A percentile compares a stretch with the other conserved stretches of the same genome.
Conservation (phyloP, 2,797 vertebrate species). For the Parambassis ranga region DNA sequence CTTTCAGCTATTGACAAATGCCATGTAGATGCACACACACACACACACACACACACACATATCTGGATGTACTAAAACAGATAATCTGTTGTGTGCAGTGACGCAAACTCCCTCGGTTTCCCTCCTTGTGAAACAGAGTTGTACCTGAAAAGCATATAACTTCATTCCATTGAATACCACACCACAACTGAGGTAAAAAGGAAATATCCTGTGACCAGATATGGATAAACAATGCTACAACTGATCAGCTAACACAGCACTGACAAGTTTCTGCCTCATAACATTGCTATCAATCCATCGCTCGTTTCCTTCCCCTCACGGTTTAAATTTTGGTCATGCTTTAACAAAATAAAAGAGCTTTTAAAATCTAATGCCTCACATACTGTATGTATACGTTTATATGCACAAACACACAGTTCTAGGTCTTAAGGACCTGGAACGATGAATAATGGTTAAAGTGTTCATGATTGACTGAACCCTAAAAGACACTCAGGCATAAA, state of each 20-base stretch:
- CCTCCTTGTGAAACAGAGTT: constrained; percentile 39
- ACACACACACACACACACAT: constrained; percentile 60
- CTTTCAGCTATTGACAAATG: constrained; percentile 60
- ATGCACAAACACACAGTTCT: constrained; percentile 76
- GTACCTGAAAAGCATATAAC: constrained; percentile 66
- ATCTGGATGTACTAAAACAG: constrained; percentile 44
- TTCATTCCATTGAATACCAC: constrained; percentile 52
- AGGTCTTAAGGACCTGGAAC: constrained; percentile 78
- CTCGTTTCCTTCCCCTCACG: constrained; percentile 20
- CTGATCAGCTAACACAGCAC: constrained; percentile 70
- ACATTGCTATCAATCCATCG: constrained; percentile 64
- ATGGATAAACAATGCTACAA: constrained; percentile 78
- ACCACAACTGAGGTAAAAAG: constrained; percentile 75
- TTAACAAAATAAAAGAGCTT: constrained; percentile 56
- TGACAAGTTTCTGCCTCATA: constrained; percentile 67
- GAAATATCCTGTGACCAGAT: constrained; percentile 77
- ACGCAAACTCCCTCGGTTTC: constrained; percentile 33
- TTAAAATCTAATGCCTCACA: constrained; percentile 60
- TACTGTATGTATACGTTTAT: constrained; percentile 77
- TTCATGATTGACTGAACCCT: constrained; percentile 33
- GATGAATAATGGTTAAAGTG: constrained; percentile 52
- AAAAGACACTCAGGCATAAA: constrained; percentile 77
- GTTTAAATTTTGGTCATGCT: constrained; percentile 80
- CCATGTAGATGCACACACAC: constrained; percentile 54
- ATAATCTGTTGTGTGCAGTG: constrained; percentile 41